Conservation (phyloP, 1,140 invertebrate genomes). For the Yoshiicerus persimilis region DNA sequence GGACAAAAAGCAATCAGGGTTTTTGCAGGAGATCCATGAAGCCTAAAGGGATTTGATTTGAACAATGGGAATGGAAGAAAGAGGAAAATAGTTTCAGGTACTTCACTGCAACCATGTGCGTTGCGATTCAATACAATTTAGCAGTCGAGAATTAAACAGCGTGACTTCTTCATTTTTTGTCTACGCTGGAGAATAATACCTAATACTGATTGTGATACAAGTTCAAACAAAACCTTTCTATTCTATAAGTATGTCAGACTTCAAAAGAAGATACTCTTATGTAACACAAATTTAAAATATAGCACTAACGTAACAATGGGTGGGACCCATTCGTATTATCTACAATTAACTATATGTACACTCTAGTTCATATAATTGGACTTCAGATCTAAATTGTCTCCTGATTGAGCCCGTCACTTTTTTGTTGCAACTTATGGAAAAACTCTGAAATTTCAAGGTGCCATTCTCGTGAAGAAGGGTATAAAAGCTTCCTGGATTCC, state of each 20-base stretch:
- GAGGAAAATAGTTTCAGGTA: neutral
- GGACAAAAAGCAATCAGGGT: neutral
- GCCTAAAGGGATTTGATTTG: neutral
- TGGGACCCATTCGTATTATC: neutral
- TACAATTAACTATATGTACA: neutral
- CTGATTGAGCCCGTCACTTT: neutral
- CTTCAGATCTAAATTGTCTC: neutral
- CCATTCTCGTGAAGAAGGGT: neutral
- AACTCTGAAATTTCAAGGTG: neutral
- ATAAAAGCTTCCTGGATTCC: neutral
- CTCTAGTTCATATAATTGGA: neutral
- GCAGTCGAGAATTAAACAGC: neutral
- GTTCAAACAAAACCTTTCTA: too few relatives aligned
- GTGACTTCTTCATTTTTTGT: neutral
- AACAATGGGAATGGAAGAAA: neutral
- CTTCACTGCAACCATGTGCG: neutral
- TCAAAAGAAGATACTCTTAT: too few relatives aligned
- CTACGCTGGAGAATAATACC: neutral
- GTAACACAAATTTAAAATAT: too few relatives aligned
- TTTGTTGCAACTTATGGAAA: neutral
- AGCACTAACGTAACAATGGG: too few relatives aligned
- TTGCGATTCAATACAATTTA: neutral
- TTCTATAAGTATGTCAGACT: too few relatives aligned
- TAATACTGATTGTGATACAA: too few relatives aligned
- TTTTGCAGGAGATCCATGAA: neutral